Conservation (phyloP, 2,888 invertebrate genomes). For the Sminthurides aquaticus region DNA sequence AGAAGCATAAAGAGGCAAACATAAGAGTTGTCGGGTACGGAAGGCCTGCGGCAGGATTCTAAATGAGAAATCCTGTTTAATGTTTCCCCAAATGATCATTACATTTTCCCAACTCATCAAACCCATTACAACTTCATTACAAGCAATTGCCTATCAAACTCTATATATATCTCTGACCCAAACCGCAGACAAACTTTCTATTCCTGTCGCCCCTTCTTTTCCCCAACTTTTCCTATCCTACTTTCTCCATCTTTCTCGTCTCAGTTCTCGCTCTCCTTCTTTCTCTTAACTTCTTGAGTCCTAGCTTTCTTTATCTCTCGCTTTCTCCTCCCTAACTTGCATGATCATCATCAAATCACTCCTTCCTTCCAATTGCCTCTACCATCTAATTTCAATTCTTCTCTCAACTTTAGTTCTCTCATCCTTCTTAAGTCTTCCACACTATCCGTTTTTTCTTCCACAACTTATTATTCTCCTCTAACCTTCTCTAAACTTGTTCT, state of each 20-base stretch:
- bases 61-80: conserved; percentile 41
- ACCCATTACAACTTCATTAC: conserved; percentile 42
- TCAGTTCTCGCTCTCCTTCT: conserved; percentile 20
- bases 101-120: conserved; percentile 36
- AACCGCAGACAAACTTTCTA: conserved; percentile 33
- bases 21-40: conserved; percentile 21
- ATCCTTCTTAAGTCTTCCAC: conserved; percentile 12
- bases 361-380: conserved; percentile 33
- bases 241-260: conserved; percentile 5
- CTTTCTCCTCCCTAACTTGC: conserved; percentile 27
- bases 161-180: conserved; percentile 20
- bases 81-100: conserved; percentile 35
- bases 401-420: conserved; percentile 22
- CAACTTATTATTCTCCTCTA: background rate
- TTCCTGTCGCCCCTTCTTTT: conserved; percentile 25
- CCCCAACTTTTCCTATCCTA: background rate
- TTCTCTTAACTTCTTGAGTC: conserved; percentile 12
- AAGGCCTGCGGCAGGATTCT: conserved; percentile 31
- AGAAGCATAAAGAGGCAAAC: conserved; percentile 2
- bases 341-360: conserved; percentile 37
- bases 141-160: conserved; percentile 39
- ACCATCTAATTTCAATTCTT: conserved; percentile 39
- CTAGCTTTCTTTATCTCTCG: conserved; percentile 1
- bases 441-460: background rate
- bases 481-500: background rate